Evolutionary conservation across 2,888 invertebrate genomes (phyloP), one percentile per base, ranked within the genome.

Genomic region (Cremastinae sp.): DNA sequence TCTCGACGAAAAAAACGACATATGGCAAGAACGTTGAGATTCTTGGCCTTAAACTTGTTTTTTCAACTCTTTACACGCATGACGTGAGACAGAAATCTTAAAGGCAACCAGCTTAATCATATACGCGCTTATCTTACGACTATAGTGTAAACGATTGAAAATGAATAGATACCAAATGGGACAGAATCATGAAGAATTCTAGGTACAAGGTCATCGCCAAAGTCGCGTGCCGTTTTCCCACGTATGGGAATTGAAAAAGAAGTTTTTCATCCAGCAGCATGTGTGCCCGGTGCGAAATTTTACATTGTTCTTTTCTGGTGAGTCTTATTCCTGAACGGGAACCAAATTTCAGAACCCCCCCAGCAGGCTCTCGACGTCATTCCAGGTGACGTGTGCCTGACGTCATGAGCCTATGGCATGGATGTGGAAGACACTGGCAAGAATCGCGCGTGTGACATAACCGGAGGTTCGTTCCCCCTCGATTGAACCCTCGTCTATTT

Each of bases 201-300:
- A 85, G 86, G 84, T 87, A 86, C 80, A 83, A 51, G 65, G 70
- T n/a, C n/a, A 74, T 81, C 77, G 79, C 80, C 81, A 81, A n/a
- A 79, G 79, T 81, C 79, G 79, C 88, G 88, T 88, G 88, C 88
- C 85, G 78, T 79, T 84, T 88, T 88, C 88, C 85, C 89, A 88
- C 86, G 88, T 87, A 85, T 10, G 8, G 8, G 83, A 79, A 70
- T 69, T 41, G 22, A 22, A 39, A 35, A 47, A 7, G 14, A 69
- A 16, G 28, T 47, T 20, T n/a, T 72, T 81, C 80, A 78, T 28
- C 28, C 28, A 2, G 28, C 2, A 78, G 75, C 78, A 75, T 80
- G 80, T 74, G 81, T 79, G n/a, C n/a, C 81, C 77, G 82, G 80
- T 81, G 83, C 80, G 83, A n/a, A n/a, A 84, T 83, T 80, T 82